Percentiles rank a stretch among this genome's conserved stretches.
Conservation (phyloP, 2,888 invertebrate species). For the Anodontia alba region DNA sequence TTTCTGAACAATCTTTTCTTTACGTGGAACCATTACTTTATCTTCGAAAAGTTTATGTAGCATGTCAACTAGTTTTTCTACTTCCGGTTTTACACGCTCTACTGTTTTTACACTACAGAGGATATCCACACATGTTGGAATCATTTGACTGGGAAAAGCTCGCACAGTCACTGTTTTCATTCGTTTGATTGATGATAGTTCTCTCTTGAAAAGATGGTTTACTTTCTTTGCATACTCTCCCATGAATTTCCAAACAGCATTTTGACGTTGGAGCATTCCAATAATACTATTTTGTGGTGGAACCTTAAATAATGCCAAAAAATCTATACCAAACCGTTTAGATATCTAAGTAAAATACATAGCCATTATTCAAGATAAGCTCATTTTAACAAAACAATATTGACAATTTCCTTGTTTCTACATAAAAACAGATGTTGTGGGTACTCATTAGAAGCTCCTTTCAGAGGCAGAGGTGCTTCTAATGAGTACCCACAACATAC, state of each 20-base stretch:
- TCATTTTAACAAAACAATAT: too few relatives aligned
- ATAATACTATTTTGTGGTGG: constrained; percentile 44
- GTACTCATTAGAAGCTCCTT: too few relatives aligned
- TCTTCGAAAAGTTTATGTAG: constrained; percentile 51
- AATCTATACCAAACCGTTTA: too few relatives aligned
- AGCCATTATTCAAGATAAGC: too few relatives aligned
- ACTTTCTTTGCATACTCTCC: constrained; percentile 59
- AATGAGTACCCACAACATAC: too few relatives aligned
- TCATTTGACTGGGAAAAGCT: constrained; percentile 38
- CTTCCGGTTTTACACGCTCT: constrained; percentile 42
- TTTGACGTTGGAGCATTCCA: constrained; percentile 50
- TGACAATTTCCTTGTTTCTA: too few relatives aligned
- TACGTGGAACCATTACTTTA: constrained; percentile 26
- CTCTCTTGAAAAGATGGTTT: constrained; percentile 45
- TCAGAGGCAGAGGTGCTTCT: too few relatives aligned
- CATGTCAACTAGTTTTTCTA: constrained; percentile 51
- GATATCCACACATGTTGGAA: constrained; percentile 46
- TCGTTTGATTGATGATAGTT: constrained; percentile 31
- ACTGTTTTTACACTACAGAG: constrained; percentile 48
- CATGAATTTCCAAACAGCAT: constrained; percentile 55
- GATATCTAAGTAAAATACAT: too few relatives aligned
- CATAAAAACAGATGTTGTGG: too few relatives aligned
- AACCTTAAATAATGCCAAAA: too few relatives aligned
- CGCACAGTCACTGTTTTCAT: constrained; percentile 50
- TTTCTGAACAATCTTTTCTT: constrained; percentile 18